Conservation (phyloP, 2,113 vertebrate genomes). For the Thomomys bottae region DNA sequence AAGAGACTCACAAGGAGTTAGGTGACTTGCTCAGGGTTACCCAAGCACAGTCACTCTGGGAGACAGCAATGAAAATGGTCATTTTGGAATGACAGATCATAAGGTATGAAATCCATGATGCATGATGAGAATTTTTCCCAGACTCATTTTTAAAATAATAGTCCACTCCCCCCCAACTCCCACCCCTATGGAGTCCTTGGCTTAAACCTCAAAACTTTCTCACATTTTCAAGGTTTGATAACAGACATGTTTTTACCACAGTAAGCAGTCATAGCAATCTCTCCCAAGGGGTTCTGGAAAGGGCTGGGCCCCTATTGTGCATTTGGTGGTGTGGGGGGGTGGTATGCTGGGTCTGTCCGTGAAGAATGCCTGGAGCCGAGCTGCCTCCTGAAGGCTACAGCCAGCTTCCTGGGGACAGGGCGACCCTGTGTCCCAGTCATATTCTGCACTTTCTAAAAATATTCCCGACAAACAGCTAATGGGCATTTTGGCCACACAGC, state of each 20-base stretch:
- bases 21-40: background rate
- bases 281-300: background rate
- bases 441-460: constrained; percentile 74
- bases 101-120: background rate
- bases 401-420: constrained; percentile 40
- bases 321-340: background rate
- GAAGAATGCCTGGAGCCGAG: background rate
- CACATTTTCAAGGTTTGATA: background rate
- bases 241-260: background rate
- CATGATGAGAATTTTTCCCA: background rate
- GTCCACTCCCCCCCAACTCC: background rate
- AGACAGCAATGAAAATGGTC: background rate
- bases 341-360: background rate
- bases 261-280: background rate
- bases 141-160: background rate
- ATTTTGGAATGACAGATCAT: background rate
- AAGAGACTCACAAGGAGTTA: background rate
- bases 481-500: constrained; percentile 63
- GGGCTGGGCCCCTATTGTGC: background rate
- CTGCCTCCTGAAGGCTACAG: background rate
- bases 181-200: background rate
- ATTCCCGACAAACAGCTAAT: constrained; percentile 66
- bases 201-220: background rate
- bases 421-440: background rate
- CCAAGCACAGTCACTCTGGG: background rate